Base-by-base conservation (phyloP, 1,140 invertebrate genomes). In the Drosophila repletoides region DNA sequence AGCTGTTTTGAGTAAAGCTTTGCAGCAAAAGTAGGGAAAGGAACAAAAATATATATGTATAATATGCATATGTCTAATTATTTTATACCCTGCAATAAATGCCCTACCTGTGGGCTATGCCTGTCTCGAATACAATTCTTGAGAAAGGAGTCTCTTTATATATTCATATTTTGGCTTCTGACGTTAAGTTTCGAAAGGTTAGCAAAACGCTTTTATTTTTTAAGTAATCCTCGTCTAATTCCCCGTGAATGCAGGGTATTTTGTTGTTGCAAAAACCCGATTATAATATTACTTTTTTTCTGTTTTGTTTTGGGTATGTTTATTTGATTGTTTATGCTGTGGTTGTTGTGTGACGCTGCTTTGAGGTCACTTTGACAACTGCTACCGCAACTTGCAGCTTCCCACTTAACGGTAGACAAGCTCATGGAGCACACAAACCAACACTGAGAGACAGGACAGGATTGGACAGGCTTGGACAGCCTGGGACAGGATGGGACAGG, bases 301-400 rank as follows among this genome's bases (percentile, higher is more conserved):
- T 10, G 14, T 21, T 31, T 12, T 15, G 10, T 10, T 26, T 15
- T 48, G 5, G 12, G 52, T 41, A 40, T 48, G 6, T 46, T 26
- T 24, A 17, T 17, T 10, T 28, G 14, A 43, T 28, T 65, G 40
- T 55, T 65, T 40, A 49, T 49, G 10, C 28, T 49, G 56, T 29
- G 45, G 53, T 24, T 60, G 45, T 34, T 52, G 38, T 31, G 48
- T 46, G 46, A 34, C 40, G 34, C 45, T 43, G 53, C 80, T 86
- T 87, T 86, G 80, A 80, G 80, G 80, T 86, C 80, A 86, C 80
- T 86, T 86, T 86, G 80, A 86, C 80, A 86, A 87, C 72, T 75
- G 68, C 49, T 66, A 80, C 80, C 80, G 60, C 80, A 86, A 56
- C 67, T 74, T 65, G 71, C 56, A 79, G 65, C 74, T n/a, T n/a